Evolutionary conservation across 2,797 vertebrate genomes (phyloP), one percentile per base, ranked within the genome.

Genomic region (Dermochelys coriacea): DNA sequence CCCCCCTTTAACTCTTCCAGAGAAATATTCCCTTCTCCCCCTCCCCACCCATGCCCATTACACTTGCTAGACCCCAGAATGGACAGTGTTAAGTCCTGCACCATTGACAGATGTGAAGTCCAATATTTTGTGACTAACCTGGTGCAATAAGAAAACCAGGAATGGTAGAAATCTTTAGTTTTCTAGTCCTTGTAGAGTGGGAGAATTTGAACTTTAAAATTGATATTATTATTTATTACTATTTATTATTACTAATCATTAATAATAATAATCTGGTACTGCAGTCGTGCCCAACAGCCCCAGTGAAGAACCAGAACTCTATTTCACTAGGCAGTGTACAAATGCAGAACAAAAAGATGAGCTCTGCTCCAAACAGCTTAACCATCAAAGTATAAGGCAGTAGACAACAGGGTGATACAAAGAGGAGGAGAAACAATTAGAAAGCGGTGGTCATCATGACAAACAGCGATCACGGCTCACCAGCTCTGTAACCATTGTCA

Each of bases 71-170:
- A 68, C 19, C n/a, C 19, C n/a, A 41, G 10, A 37, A 37, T 71
- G n/a, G 64, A 71, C 64, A 71, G 64, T 37, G 64, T 41, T 37
- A 23, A 71, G 10, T 71, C 19, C 64, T 71, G n/a, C 19, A 41
- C 19, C 10, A 71, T 11, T 71, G n/a, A 71, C n/a, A 71, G 14
- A 47, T 47, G 12, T 29, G 29, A 49, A 29, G 23, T 27, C 18
- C 74, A 18, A 31, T 47, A 77, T 31, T 23, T 77, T 77, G 45
- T 77, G 45, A 47, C 74, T 27, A 45, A 57, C 71, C 1, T 85
- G 78, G 54, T 59, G 5, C 41, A 94, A 77, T 93, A 81, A 45
- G 3, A 52, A 93, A 88, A 87, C 54, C 27, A 50, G 25, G 16
- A n/a, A 15, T 2, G 0, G 15, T 47, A 15, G 79, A 41, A n/a